A percentile compares a stretch with the other conserved stretches of the same genome.
Conservation (phyloP, 2,797 vertebrate species). For the Graptemys geographica region DNA sequence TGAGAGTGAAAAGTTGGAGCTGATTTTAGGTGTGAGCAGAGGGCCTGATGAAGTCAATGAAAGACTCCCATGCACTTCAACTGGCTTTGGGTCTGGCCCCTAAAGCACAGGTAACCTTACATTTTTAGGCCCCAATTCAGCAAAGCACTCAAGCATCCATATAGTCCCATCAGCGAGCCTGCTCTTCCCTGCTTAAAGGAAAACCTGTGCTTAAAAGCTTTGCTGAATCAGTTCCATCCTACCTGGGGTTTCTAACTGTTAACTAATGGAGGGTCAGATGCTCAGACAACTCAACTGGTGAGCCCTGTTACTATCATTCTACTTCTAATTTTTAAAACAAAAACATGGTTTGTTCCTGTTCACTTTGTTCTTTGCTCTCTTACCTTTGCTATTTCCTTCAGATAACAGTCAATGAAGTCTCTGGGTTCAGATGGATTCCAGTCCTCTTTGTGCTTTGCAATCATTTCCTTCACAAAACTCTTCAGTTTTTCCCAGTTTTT, state of each 20-base stretch:
- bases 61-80: background rate
- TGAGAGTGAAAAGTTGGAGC: background rate
- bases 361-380: background rate
- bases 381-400: conserved; percentile 85
- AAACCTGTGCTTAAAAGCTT: background rate
- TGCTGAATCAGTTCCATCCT: background rate
- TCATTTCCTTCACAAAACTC: conserved; percentile 64
- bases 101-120: background rate
- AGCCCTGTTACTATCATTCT: background rate
- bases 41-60: background rate
- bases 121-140: background rate
- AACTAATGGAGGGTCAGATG: background rate
- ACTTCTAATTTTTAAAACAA: background rate
- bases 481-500: conserved; percentile 50
- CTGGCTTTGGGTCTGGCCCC: background rate
- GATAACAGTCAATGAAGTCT: conserved; percentile 87
- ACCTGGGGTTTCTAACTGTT: background rate
- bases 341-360: fast-evolving
- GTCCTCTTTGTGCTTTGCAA: conserved; percentile 79
- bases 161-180: background rate
- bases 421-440: conserved; percentile 75
- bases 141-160: background rate
- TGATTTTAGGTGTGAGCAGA: background rate
- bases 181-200: background rate
- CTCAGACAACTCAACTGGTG: background rate